These are phyloP conservation scores for Mandrillus leucophaeus DNA, from an alignment of 2,113 vertebrate species.

Conservation along the genomic window DNA sequence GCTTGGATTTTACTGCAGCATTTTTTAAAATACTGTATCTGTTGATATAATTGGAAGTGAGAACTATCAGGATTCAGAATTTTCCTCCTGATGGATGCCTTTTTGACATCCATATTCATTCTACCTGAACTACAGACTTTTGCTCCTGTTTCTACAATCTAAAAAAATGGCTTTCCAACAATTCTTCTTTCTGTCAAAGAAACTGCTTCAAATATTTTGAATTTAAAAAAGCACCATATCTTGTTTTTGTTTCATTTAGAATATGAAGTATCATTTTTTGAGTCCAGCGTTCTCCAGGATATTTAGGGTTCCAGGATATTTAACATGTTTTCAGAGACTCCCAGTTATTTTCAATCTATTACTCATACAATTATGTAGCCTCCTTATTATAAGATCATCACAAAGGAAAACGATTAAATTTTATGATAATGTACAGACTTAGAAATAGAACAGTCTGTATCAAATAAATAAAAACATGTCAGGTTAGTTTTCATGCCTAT, in stretches of 20 bases:
- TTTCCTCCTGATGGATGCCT: neutral
- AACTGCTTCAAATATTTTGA: neutral
- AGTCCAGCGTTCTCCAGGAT: neutral
- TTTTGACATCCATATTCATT: conserved; percentile 10
- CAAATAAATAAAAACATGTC: conserved; percentile 19
- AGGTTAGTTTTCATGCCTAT: neutral
- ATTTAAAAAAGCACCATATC: neutral
- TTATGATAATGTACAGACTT: neutral
- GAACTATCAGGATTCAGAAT: neutral
- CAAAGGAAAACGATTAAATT: neutral
- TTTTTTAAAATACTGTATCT: neutral
- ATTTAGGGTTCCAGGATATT: neutral
- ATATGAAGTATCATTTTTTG: neutral
- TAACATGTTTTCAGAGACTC: conserved; percentile 16
- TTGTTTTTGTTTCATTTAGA: conserved; percentile 11
- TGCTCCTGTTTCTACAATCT: neutral
- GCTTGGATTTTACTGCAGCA: neutral
- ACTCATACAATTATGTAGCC: neutral
- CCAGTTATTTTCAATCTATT: neutral
- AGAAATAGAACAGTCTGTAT: neutral
- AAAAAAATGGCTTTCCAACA: conserved; percentile 17
- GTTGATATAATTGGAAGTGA: conserved; percentile 46
- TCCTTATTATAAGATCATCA: neutral
- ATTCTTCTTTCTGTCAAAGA: neutral
- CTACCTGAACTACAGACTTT: conserved; percentile 1